These are phyloP conservation scores for Muraenolepis orangiensis DNA, from an alignment of 2,797 vertebrate genomes.

Conservation along the genomic window DNA sequence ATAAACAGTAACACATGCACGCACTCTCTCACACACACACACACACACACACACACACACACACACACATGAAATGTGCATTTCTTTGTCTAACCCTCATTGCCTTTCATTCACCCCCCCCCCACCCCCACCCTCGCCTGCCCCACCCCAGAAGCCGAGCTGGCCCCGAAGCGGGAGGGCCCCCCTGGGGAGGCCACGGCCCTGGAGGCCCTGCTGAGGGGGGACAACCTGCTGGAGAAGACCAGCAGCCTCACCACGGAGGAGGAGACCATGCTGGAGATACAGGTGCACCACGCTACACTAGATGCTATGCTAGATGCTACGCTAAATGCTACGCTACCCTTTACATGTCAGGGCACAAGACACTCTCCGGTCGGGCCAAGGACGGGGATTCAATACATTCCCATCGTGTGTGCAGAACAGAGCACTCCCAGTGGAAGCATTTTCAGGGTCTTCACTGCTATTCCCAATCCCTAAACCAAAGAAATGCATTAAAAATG, in stretches of 20 bases:
- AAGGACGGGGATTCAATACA: no score
- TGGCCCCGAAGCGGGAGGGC: slow-evolving; percentile 86
- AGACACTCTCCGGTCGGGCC: no score
- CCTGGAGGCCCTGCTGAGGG: slow-evolving; percentile 89
- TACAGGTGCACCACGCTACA: slow-evolving; percentile 77
- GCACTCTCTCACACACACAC: slow-evolving; percentile 2
- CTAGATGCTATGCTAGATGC: not conserved
- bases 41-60: slow-evolving; percentile 4
- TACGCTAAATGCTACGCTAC: not conserved
- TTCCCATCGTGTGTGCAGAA: no score
- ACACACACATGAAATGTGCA: not conserved
- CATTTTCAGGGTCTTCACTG: no score
- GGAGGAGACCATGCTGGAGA: slow-evolving; percentile 92
- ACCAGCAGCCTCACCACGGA: slow-evolving; percentile 78
- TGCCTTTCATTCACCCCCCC: not conserved
- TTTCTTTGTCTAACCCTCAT: not conserved
- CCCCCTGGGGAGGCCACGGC: slow-evolving; percentile 89
- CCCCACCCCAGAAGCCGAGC: slow-evolving; percentile 82
- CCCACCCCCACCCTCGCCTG: not conserved
- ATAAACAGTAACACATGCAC: not conserved
- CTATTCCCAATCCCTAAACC: no score
- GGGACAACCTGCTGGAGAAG: slow-evolving; percentile 88
- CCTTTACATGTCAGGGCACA: no score
- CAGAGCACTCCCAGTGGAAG: no score
- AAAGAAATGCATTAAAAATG: no score